phyloP scores from a whole-genome alignment of 64 coral and sea anemone species.

The Acropora tenuis region DNA sequence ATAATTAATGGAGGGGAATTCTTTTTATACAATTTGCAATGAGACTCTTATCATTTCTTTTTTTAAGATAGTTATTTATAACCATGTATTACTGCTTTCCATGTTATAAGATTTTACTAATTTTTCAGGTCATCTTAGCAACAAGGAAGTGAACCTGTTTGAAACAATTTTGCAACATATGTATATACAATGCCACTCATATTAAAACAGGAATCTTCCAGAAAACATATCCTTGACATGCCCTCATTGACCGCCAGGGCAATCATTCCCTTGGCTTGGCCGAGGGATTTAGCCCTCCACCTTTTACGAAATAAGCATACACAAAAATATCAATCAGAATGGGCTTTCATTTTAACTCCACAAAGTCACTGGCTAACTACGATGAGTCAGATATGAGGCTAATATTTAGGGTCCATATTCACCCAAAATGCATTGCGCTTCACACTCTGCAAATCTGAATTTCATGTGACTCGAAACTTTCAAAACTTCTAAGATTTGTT shows the following conservation, averaged over 20 bases:
- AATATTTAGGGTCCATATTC: no score
- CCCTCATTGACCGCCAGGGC: neutral
- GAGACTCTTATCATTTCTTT: neutral
- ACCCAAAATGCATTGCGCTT: no score
- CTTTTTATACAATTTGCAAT: neutral
- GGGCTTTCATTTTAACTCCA: no score
- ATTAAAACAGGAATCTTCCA: neutral
- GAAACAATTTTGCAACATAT: neutral
- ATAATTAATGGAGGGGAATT: no score
- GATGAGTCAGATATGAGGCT: no score
- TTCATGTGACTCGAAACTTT: no score
- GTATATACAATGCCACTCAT: neutral
- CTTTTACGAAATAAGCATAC: no score
- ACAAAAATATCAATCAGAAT: no score
- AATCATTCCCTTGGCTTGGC: neutral
- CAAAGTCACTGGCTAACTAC: no score
- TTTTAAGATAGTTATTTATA: neutral
- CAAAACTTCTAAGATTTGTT: no score
- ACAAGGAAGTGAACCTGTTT: neutral
- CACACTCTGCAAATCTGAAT: no score
- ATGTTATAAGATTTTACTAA: neutral
- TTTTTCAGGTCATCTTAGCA: neutral
- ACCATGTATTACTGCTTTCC: neutral
- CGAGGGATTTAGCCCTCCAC: no score
- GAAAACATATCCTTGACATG: neutral